Base-by-base conservation (phyloP, 2,888 invertebrate species). In the Norana najaformis region DNA sequence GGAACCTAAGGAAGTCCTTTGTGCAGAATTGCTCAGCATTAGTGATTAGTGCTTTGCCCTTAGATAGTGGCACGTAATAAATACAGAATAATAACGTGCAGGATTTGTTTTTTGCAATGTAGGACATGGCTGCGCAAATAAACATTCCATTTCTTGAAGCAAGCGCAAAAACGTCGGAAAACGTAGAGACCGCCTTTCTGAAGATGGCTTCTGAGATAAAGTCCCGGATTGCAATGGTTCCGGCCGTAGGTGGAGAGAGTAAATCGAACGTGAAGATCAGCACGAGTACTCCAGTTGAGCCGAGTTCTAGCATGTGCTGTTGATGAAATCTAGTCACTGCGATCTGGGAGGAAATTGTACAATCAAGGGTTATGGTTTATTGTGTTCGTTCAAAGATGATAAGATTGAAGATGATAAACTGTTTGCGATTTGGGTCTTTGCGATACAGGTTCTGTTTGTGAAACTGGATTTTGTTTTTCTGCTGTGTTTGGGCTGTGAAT, bases 201-300 rank as follows among this genome's bases (percentile, higher is more conserved):
- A 99, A 98, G 95, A 99, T 99, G 99, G 99, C 99, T 93, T 98
- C 98, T 89, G 99, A 99, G 96, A 99, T 99, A 95, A 98, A 98
- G 96, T 97, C 98, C 95, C 97, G 99, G 95, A 98, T 99, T 95
- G 99, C 98, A 91, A 99, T 99, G 94, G 30, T 30, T 23, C 30
- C 53, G 30, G 53, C 23, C 30, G 53, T 23, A 53, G 30, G 23
- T 8, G 30, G 53, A 53, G 53, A 53, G 2, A 30, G 53, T 23
- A 53, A 53, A 53, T 5, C 53, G 23, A 53, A 30, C 30, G 30
- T 30, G 30, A 30, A 53, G 53, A 53, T 53, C 53, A 41, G 18
- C 41, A 18, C 41, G 18, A 41, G 41, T 20, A 11, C 41, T 18
- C 41, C 41, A 11, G 41, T 41, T 18, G 41, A 53, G 30, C 53